Percentiles rank a stretch among this genome's conserved stretches.
phyloP scores from a whole-genome alignment of 2,888 invertebrate species.

The Aphidoletes aphidimyza region DNA sequence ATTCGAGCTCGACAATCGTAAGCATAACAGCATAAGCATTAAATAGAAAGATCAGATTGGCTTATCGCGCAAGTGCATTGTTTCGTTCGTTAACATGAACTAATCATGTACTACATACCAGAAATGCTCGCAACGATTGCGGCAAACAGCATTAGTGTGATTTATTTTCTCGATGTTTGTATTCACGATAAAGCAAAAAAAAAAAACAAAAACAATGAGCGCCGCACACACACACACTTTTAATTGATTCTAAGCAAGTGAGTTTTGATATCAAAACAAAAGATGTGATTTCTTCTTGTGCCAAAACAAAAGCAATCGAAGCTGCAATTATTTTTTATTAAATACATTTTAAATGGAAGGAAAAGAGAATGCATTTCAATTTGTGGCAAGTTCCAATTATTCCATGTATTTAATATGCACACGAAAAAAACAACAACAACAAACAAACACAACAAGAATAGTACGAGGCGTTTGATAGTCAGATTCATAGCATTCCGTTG shows the following conservation, averaged over 20 bases:
- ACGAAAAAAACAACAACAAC: neutral
- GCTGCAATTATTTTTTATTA: slow-evolving; percentile 26
- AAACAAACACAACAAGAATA: neutral
- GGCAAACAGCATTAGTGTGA: neutral
- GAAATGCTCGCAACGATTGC: neutral
- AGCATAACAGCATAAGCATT: no score
- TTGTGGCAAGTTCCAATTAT: slow-evolving; percentile 41
- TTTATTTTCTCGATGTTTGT: neutral
- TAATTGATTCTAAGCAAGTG: slow-evolving; percentile 7
- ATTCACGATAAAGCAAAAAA: no score
- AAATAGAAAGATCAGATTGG: slow-evolving; percentile 21
- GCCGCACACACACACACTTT: neutral
- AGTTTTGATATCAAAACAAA: slow-evolving; percentile 36
- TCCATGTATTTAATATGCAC: neutral
- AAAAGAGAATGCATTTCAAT: slow-evolving; percentile 25
- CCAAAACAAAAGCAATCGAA: slow-evolving; percentile 16
- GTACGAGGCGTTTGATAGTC: neutral
- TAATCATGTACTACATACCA: slow-evolving; percentile 51
- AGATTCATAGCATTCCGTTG: neutral
- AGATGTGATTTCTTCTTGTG: neutral
- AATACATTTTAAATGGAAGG: neutral
- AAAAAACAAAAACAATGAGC: no score
- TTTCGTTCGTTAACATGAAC: slow-evolving; percentile 31
- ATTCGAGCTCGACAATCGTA: neutral
- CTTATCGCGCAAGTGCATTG: neutral